Base-by-base conservation (phyloP, 2,113 vertebrate genomes). In the Fregata magnificens region DNA sequence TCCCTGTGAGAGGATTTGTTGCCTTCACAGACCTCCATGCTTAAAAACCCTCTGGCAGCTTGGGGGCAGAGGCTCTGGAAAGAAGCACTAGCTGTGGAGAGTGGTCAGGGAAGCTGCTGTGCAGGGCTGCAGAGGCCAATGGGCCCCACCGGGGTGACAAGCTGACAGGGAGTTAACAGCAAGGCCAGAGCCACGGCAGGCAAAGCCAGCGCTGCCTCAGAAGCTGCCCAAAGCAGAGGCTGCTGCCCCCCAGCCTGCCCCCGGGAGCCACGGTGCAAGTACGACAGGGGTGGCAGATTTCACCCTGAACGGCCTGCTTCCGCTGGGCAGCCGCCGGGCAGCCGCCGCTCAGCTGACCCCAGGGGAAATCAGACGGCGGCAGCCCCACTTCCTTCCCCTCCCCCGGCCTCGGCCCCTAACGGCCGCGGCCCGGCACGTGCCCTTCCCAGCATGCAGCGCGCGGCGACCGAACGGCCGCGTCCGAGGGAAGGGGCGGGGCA, bases 231-330 rank as follows among this genome's bases (percentile, higher is more conserved):
- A 16, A 38, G 32, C 26, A 13, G 13, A 19, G 16, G 13, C 22
- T 13, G 10, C 1, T 42, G 32, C 14, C 13, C 36, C 10, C 13
- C 31, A 8, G 12, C 26, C 20, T 5, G 18, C 9, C 26, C 17
- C 47, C 12, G 1, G 9, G 3, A 32, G 8, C 11, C 8, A 1
- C 21, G 10, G 52, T 0, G 5, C 20, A 3, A 2, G 4, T 9
- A 24, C 4, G 5, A 9, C 38, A 24, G 5, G 5, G 16, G 6
- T 2, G 14, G 7, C 31, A 21, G 4, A 14, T 3, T 2, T 4
- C 26, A 3, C 17, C 13, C 36, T 1, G 9, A 24, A 6, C 9
- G 3, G 7, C n/a, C 22, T 10, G 3, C 7, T 17, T 4, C 34
- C 12, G 9, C 11, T 11, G 5, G 24, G 24, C 49, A 13, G 24